phyloP scores from a whole-genome alignment of 2,113 vertebrate species.

The Siniperca chuatsi region DNA sequence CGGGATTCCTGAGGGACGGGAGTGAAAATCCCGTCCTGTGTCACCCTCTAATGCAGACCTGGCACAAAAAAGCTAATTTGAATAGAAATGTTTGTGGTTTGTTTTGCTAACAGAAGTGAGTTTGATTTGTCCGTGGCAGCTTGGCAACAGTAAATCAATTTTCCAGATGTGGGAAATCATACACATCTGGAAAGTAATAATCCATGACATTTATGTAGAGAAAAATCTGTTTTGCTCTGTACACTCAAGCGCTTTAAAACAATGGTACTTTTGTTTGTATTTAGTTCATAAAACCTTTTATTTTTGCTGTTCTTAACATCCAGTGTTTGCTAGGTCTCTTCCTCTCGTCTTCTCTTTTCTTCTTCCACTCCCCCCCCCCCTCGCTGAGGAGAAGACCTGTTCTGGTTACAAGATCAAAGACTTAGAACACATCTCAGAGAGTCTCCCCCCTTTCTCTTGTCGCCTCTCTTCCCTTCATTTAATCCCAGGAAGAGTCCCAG shows the following conservation, averaged over 20 bases:
- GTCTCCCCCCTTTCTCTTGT: neutral
- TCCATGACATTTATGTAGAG: slow-evolving; percentile 11
- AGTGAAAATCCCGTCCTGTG: too few relatives aligned
- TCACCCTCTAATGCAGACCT: neutral
- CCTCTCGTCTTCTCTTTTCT: neutral
- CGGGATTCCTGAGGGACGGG: too few relatives aligned
- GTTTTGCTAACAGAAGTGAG: slow-evolving; percentile 10
- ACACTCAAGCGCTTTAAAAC: neutral
- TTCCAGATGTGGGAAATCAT: fast-evolving
- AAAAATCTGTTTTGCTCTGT: neutral
- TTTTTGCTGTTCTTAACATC: neutral
- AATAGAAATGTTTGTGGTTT: slow-evolving; percentile 30
- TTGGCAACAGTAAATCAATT: neutral
- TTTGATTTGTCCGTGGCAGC: neutral
- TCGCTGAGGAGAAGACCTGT: neutral
- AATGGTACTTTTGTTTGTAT: neutral
- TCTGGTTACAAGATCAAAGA: slow-evolving; percentile 40
- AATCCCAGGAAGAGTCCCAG: slow-evolving; percentile 27
- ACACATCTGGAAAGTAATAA: slow-evolving; percentile 32
- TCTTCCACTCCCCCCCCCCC: too few relatives aligned
- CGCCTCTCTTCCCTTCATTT: neutral
- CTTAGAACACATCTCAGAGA: neutral
- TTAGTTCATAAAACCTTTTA: neutral
- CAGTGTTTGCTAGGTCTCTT: neutral
- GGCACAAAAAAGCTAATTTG: neutral